Conservation (phyloP, 2,888 invertebrate genomes). For the Coenonympha arcania region DNA sequence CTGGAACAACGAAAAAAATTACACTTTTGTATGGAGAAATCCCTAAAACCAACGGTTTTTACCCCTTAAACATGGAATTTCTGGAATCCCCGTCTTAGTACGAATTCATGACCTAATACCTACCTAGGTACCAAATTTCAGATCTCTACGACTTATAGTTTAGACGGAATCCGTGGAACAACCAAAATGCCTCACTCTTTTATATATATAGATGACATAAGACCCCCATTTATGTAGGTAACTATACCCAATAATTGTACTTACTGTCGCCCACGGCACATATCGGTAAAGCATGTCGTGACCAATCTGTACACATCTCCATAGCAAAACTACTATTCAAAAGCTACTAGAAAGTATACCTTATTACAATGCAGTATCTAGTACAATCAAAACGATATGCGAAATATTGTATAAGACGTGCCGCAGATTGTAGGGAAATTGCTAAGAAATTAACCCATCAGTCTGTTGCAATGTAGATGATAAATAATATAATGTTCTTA, state of each 20-base stretch:
- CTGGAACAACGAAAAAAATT: too few relatives aligned
- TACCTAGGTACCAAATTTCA: too few relatives aligned
- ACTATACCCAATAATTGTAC: constrained; percentile 17
- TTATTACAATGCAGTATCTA: constrained; percentile 10
- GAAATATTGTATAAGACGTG: constrained; percentile 24
- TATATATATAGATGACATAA: too few relatives aligned
- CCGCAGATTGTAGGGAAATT: constrained; percentile 47
- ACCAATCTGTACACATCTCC: constrained; percentile 40
- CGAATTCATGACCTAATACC: too few relatives aligned
- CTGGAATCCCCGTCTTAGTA: too few relatives aligned
- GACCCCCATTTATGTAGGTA: constrained; percentile 10
- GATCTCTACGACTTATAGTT: too few relatives aligned
- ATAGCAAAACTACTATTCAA: constrained; percentile 14
- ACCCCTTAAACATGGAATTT: too few relatives aligned
- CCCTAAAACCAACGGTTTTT: too few relatives aligned
- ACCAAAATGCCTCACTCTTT: too few relatives aligned
- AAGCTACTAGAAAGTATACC: constrained; percentile 7
- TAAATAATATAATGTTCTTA: too few relatives aligned
- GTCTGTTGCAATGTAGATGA: constrained; percentile 55
- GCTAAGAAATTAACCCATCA: constrained; percentile 61
- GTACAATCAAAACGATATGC: background rate
- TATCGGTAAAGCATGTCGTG: constrained; percentile 49
- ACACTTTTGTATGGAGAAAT: too few relatives aligned
- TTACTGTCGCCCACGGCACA: constrained; percentile 36
- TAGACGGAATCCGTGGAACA: too few relatives aligned